Evolutionary conservation across 35 echinoderm and acorn worm genomes (phyloP), one percentile per base, ranked within the genome.

Genomic region (Stichopus chloronotus): DNA sequence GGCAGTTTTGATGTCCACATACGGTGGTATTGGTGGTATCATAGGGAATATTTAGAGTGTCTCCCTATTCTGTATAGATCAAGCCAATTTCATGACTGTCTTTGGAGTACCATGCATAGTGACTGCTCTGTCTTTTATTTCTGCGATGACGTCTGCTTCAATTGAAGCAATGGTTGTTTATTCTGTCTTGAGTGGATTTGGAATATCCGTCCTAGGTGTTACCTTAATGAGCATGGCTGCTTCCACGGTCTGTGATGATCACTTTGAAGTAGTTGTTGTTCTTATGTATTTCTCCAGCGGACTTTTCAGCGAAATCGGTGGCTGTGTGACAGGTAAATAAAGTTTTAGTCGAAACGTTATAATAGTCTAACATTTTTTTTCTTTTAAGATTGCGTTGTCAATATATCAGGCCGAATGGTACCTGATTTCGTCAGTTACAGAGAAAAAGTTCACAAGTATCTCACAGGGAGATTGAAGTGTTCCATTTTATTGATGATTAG

Each of bases 1-100:
- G 56, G 84, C 84, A 4, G 84, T 87, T 56, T 87, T 56, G 84
- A 58, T 87, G 84, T 87, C 84, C 5, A 6, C 56, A 11, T 87
- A 56, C 84, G 84, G 84, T 63, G 84, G 84, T 23, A 25, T 87
- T 25, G 84, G 84, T 25, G 55, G 84, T 23, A 23, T 87, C 13
- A 9, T 56, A 9, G 84, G 84, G 4, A 52, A 87, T 63, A 14
- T 87, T 6, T 87, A 87, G 19, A 52, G 55, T 23, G 13, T 63
- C 20, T 43, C 5, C 58, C 8, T 87, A 5, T 57, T 87, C 21
- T 87, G 16, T 11, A 57, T 16, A 56, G 58, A 56, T 23, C 22
- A 5, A 23, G 22, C 17, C 2, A 87, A 87, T 52, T 8, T 54
- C 55, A 6, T 87, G 57, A 63, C 8, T 23, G 84, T 53, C 57